Evolutionary conservation across 2,797 vertebrate species (phyloP), one percentile per base, ranked within the genome.

Genomic region (Selene dorsalis): DNA sequence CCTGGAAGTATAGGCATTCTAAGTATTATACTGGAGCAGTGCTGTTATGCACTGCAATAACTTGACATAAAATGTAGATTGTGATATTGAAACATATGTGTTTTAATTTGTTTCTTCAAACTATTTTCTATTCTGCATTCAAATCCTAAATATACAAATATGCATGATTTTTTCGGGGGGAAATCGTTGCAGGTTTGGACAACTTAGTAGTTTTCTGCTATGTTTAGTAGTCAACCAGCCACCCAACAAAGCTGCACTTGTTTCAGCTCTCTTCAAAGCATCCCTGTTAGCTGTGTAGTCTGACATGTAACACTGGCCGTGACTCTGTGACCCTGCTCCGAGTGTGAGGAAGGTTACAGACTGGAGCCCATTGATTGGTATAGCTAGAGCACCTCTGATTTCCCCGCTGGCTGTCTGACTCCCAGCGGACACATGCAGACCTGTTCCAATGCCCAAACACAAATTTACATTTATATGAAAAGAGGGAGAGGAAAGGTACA

Each of bases 401-500:
- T 90, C 92, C 91, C 89, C 75, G 67, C 83, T 69, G 89, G 79
- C 86, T 74, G 68, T 32, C 35, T 45, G 75, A 78, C 71, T 89
- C 89, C 89, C 86, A 55, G 75, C 11, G 84, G 88, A 91, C 87
- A 80, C 82, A 73, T 47, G 84, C 86, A 69, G 79, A 82, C 83
- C 89, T 83, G 90, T 87, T 90, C 90, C 86, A 68, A 82, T 71
- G 83, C 77, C 90, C 87, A 48, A 90, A 91, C 91, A 92, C 89
- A 89, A 84, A 94, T 94, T 94, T 93, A 89, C 93, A 94, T 93
- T 94, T 93, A 94, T 93, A 94, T 94, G 92, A 93, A 93, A 91
- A 87, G 78, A 77, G 79, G 72, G 71, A 87, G 74, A 83, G 84
- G 77, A 86, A 82, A 89, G 86, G 88, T 83, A 74, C 84, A 82